Base-by-base conservation (phyloP, 1,140 invertebrate species). In the Hesperophylax magnus region DNA sequence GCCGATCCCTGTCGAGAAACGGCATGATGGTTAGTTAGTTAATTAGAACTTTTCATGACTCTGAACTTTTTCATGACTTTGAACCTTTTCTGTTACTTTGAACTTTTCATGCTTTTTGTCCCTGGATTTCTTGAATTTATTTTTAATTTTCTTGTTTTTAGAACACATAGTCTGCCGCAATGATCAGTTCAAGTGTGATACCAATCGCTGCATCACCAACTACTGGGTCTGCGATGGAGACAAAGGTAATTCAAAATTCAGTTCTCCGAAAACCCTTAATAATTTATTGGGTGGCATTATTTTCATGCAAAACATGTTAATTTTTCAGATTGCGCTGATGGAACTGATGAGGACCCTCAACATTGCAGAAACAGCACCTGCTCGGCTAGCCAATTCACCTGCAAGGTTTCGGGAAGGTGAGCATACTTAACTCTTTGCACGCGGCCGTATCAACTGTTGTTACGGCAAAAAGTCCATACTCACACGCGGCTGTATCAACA, bases 201-300 rank as follows among this genome's bases (percentile, higher is more conserved):
- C 91, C 82, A 93, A 93, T 78, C 92, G 93, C 58, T 96, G 95
- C 85, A 94, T 96, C 83, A 93, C 94, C 1, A 88, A 89, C 9
- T 92, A 93, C 9, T 97, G 95, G 95, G 91, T 94, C 3, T 97
- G 96, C 88, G 96, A 95, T 85, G 93, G 92, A 39, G 91, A 94
- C 69, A 90, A 90, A 76, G 94, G 95, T 87, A 63, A 71, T 15
- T 1, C 11, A 47, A 47, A 47, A 47, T 47, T 47, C 39, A 47
- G 2, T 14, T n/a, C n/a, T n/a, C n/a, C n/a, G n/a, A 14, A 47
- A 47, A 14, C 39, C 39, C 39, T 31, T 31, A 3, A 31, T 31
- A 3, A 31, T 3, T 31, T 31, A 31, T 31, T 31, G 31, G 2
- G 31, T 7, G 7, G 31, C 31, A 31, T 31, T 31, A 31, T 39